Evolutionary conservation across 2,797 vertebrate genomes (phyloP), one percentile per base, ranked within the genome.

Genomic region (Babyrousa celebensis): DNA sequence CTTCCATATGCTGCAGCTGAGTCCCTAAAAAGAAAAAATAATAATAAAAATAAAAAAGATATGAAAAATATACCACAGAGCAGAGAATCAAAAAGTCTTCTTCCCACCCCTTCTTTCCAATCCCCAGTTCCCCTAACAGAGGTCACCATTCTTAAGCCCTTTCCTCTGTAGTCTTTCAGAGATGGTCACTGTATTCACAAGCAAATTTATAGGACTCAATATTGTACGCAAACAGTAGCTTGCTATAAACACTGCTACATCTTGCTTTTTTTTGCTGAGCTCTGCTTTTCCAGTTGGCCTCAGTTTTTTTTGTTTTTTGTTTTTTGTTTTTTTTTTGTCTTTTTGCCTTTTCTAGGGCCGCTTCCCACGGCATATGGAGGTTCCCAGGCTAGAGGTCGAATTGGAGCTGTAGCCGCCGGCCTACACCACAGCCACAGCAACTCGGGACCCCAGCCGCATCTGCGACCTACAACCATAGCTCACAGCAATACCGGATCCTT

Each of bases 61-160:
- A 43, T 95, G 92, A 95, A 89, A 86, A 75, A 92, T 52, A 48
- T 25, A 71, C 32, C 56, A 48, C 67, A 91, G 11, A 71, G 23
- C 25, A 60, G 48, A 60, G 17, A 27, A 54, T 32, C 18, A 84
- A 43, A 71, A 88, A 68, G n/a, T 32, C n/a, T 5, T 71, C 14
- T 63, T 80, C 27, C n/a, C 60, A 82, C 6, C 20, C n/a, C 36
- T 94, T 25, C 68, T 89, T 92, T 85, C 60, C 15, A 91, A 32
- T 27, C 8, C 60, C n/a, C 70, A 15, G 36, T 29, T 72, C 12
- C 21, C 36, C 32, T 63, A 40, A 70, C 12, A 58, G 43, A 54
- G 21, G 17, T 72, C 52, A 43, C 80, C 54, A 77, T 9, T 71
- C 12, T 63, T 60, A 93, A 75, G 12, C 10, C 12, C 60, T 75